These are phyloP conservation scores for Polyommatus iphigenia DNA, from an alignment of 2,888 invertebrate genomes.

Conservation along the genomic window DNA sequence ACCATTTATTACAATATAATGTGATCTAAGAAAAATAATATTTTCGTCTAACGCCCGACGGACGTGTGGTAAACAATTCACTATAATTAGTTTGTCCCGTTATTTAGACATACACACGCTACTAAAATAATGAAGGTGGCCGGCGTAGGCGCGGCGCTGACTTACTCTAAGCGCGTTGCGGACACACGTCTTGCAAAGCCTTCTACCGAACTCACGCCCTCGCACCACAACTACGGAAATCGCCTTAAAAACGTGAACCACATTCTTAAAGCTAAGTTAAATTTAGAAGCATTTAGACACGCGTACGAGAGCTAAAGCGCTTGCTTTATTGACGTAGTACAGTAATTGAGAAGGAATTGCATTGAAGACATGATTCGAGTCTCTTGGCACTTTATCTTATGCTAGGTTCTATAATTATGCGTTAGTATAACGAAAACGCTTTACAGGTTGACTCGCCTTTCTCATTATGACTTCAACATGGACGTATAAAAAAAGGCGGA, in stretches of 20 bases:
- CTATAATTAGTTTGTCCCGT: conserved; percentile 73
- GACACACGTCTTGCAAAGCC: conserved; percentile 41
- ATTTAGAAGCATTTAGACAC: conserved; percentile 19
- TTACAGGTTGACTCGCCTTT: not conserved
- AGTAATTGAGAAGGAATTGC: conserved; percentile 72
- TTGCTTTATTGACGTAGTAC: conserved; percentile 45
- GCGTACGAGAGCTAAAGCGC: conserved; percentile 33
- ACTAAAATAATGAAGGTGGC: conserved; percentile 53
- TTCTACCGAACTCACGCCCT: conserved; percentile 35
- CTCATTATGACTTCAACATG: not conserved
- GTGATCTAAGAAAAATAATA: conserved; percentile 81
- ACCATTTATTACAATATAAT: conserved; percentile 78
- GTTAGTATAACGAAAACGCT: conserved; percentile 42
- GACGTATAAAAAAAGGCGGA: no score
- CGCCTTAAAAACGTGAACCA: conserved; percentile 10
- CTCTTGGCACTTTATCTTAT: conserved; percentile 77
- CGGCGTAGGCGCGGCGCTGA: conserved; percentile 41
- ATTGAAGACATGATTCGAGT: conserved; percentile 66
- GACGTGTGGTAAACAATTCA: conserved; percentile 76
- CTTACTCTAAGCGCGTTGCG: conserved; percentile 39
- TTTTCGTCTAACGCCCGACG: conserved; percentile 74
- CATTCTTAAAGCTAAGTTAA: conserved; percentile 17
- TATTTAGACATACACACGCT: conserved; percentile 63
- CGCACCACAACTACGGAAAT: conserved; percentile 42
- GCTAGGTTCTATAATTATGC: conserved; percentile 54